A percentile compares a stretch with the other conserved stretches of the same genome.
Conservation (phyloP, 2,888 invertebrate genomes). For the Mesorhabditis belari region DNA sequence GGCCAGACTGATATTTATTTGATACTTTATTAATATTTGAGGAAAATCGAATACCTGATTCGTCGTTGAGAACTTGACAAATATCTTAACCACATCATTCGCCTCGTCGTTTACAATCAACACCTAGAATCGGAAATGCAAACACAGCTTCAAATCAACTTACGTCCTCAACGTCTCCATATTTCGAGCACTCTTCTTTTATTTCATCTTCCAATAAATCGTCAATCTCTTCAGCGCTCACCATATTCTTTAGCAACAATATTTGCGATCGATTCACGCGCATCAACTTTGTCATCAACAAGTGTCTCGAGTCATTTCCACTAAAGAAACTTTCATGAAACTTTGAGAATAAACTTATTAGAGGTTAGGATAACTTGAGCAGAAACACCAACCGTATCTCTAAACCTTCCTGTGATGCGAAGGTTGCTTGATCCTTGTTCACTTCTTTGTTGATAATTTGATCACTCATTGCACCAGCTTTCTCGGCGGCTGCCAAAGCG, state of each 20-base stretch:
- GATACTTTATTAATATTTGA: not conserved
- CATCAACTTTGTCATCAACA: conserved; percentile 87
- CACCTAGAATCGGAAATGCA: conserved; percentile 16
- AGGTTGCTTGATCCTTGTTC: conserved; percentile 54
- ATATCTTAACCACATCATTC: conserved; percentile 38
- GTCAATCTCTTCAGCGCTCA: conserved; percentile 78
- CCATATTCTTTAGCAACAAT: conserved; percentile 85
- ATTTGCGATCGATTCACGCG: conserved; percentile 63
- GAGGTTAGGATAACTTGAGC: no score
- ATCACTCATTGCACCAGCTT: conserved; percentile 51
- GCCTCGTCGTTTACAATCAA: conserved; percentile 42
- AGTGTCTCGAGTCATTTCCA: conserved; percentile 73
- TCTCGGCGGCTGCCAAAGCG: conserved; percentile 41
- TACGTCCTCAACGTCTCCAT: conserved; percentile 62
- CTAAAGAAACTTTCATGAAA: no score
- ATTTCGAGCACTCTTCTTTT: conserved; percentile 84
- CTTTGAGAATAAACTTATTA: no score
- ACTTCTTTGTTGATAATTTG: conserved; percentile 51
- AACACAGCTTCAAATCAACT: not conserved
- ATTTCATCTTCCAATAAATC: conserved; percentile 89
- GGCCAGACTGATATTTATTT: no score
- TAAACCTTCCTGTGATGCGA: conserved; percentile 56
- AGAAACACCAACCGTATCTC: conserved; percentile 22
- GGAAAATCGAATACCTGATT: conserved; percentile 64
- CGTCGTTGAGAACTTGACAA: conserved; percentile 43